phyloP scores from a whole-genome alignment of 1,140 invertebrate genomes.

The Acromyrmex heyeri region DNA sequence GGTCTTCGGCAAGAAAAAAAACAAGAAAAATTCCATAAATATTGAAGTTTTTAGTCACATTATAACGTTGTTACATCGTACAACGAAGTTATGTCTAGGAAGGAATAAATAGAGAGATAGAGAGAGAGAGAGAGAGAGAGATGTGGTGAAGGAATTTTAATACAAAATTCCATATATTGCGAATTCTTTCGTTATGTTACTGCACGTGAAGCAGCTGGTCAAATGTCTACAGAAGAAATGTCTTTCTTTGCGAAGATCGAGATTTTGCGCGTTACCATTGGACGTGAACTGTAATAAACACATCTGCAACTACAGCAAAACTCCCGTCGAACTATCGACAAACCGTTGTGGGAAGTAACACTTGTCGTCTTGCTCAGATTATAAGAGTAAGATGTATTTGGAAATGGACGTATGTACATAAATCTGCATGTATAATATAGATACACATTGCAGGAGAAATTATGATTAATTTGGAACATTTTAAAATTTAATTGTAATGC shows the following conservation, averaged over 20 bases:
- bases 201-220: slow-evolving; percentile 5
- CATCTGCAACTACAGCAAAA: slow-evolving; percentile 49
- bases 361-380: slow-evolving; percentile 21
- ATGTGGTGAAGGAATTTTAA: slow-evolving; percentile 43
- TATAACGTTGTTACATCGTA: not conserved
- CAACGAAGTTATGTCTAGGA: slow-evolving; percentile 15
- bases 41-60: not conserved
- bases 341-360: slow-evolving; percentile 50
- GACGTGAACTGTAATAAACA: slow-evolving; percentile 57
- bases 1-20: not conserved
- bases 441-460: not conserved
- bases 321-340: slow-evolving; percentile 56
- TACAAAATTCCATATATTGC: slow-evolving; percentile 47
- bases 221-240: not conserved
- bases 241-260: slow-evolving; percentile 6
- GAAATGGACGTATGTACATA: not conserved
- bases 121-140: too few species aligned
- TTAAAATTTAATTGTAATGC: too few species aligned
- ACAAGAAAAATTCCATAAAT: not conserved
- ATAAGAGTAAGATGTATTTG: slow-evolving; percentile 14
- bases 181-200: slow-evolving; percentile 39
- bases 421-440: not conserved
- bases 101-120: not conserved
- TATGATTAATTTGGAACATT: not conserved
- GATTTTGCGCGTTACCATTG: slow-evolving; percentile 34